These are phyloP conservation scores for Plecotus auritus DNA, from an alignment of 2,113 vertebrate genomes.

Conservation along the genomic window DNA sequence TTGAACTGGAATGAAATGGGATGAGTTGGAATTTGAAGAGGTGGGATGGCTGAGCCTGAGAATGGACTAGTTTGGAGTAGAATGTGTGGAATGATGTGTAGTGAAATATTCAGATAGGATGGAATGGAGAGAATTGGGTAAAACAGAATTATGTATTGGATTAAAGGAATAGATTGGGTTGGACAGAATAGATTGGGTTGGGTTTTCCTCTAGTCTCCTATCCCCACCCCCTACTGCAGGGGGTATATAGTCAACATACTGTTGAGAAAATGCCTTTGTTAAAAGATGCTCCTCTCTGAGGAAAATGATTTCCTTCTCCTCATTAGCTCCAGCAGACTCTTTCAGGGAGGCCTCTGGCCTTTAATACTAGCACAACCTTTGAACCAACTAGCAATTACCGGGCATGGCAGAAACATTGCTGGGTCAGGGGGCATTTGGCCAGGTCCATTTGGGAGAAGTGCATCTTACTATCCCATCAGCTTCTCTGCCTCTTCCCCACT, in stretches of 20 bases:
- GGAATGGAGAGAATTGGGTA: neutral
- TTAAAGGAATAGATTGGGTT: neutral
- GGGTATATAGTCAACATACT: conserved; percentile 61
- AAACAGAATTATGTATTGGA: neutral
- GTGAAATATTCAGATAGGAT: neutral
- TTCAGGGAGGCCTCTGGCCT: neutral
- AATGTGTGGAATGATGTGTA: neutral
- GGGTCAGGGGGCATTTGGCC: conserved; percentile 22
- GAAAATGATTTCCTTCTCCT: conserved; percentile 30
- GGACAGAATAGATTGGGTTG: neutral
- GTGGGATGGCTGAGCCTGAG: too few species aligned
- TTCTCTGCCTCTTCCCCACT: neutral
- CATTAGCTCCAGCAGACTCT: neutral
- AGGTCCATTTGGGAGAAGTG: conserved; percentile 32
- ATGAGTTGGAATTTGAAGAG: neutral
- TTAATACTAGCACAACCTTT: neutral
- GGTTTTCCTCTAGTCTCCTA: neutral
- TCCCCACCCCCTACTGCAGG: neutral
- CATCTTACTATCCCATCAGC: conserved; percentile 49
- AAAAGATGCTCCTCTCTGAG: neutral
- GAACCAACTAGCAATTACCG: neutral
- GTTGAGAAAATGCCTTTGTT: conserved; percentile 49
- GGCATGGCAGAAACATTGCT: neutral
- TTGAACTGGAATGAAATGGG: neutral
- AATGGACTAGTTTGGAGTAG: neutral